phyloP scores from a whole-genome alignment of 2,888 invertebrate genomes.

The Agonopterix arenella region DNA sequence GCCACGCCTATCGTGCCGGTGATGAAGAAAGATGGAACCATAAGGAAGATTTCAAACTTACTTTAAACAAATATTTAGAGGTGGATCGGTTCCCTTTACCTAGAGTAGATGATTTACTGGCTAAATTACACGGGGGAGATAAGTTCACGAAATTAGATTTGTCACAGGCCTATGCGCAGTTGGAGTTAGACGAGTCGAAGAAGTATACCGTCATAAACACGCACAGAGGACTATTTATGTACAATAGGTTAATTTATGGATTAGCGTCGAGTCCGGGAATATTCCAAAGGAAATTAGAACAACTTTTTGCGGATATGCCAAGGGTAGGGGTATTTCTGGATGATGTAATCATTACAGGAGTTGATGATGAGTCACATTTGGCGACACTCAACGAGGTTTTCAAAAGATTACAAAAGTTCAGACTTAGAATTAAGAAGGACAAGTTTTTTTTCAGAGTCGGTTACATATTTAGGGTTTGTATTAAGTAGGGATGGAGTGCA shows the following conservation, averaged over 20 bases:
- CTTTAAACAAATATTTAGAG: constrained; percentile 8
- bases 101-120: constrained; percentile 1
- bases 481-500: too few relatives aligned
- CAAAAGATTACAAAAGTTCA: constrained; percentile 8
- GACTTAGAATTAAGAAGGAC: constrained; percentile 10
- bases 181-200: too few relatives aligned
- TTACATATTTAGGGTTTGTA: constrained; percentile 1
- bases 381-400: background rate
- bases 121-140: constrained; percentile 4
- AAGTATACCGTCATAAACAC: too few relatives aligned
- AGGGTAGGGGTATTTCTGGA: constrained; percentile 1
- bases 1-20: too few relatives aligned
- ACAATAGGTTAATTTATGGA: too few relatives aligned
- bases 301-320: constrained; percentile 10
- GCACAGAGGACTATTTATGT: too few relatives aligned
- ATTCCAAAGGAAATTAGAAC: constrained; percentile 4
- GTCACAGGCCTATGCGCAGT: too few relatives aligned
- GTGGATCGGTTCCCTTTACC: constrained; percentile 11
- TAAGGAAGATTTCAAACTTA: constrained; percentile 9
- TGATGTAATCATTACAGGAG: constrained; percentile 12
- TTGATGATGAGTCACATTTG: constrained; percentile 6
- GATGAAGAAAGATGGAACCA: constrained; percentile 9
- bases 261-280: background rate
- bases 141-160: too few relatives aligned
- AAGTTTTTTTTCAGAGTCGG: constrained; percentile 13